Conservation (phyloP, 2,888 invertebrate species). For the Patella ulyssiponensis region DNA sequence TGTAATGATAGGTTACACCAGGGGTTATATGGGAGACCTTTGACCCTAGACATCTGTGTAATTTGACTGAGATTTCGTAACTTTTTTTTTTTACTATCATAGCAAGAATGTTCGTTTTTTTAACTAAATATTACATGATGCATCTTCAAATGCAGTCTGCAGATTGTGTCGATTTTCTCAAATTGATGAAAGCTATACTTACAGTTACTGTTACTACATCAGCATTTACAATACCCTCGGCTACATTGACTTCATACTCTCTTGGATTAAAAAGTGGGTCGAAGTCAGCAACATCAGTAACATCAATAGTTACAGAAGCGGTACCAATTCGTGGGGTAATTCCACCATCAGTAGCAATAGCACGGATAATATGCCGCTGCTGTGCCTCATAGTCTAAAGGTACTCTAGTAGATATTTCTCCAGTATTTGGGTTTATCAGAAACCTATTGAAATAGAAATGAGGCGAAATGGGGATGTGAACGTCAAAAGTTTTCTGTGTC, state of each 20-base stretch:
- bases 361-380: conserved; percentile 7
- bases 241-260: conserved; percentile 37
- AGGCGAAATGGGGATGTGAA: not conserved
- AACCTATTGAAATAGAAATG: conserved; percentile 15
- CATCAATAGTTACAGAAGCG: conserved; percentile 37
- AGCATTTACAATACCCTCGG: conserved; percentile 5
- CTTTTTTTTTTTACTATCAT: too few species aligned
- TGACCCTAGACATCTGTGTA: too few species aligned
- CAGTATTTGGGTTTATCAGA: conserved; percentile 31
- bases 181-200: not conserved
- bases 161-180: too few species aligned
- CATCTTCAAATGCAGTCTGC: too few species aligned
- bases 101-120: too few species aligned
- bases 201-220: conserved; percentile 16
- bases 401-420: conserved; percentile 34
- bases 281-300: conserved; percentile 46
- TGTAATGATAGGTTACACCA: too few species aligned
- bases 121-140: too few species aligned
- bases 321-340: conserved; percentile 32
- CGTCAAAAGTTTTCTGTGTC: not conserved
- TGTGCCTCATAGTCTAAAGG: conserved; percentile 36
- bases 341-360: conserved; percentile 32
- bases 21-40: too few species aligned
- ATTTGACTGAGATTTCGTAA: too few species aligned
- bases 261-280: conserved; percentile 40